These are phyloP conservation scores for Tyria jacobaeae DNA, from an alignment of 2,888 invertebrate species.

Conservation along the genomic window DNA sequence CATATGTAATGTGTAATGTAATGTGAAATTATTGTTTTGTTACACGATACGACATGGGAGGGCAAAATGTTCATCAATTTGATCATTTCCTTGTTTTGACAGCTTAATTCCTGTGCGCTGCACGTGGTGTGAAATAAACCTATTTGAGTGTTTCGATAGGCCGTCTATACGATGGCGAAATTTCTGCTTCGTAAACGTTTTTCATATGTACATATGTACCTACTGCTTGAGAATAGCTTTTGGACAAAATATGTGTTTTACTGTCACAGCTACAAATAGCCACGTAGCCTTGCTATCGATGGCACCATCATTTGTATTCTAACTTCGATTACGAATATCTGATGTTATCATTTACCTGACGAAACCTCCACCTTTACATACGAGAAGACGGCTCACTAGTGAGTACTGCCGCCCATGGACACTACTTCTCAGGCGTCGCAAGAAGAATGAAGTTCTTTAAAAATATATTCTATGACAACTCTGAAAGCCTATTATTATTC, in stretches of 20 bases:
- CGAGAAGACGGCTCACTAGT: too few relatives aligned
- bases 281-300: too few relatives aligned
- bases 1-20: slow-evolving; percentile 21
- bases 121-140: slow-evolving; percentile 6
- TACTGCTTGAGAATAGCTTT: background rate
- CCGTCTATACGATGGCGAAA: background rate
- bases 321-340: too few relatives aligned
- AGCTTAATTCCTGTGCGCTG: slow-evolving; percentile 47
- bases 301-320: too few relatives aligned
- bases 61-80: slow-evolving; percentile 42
- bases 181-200: background rate
- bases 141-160: background rate
- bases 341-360: too few relatives aligned
- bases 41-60: slow-evolving; percentile 21
- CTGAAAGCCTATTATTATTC: background rate
- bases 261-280: background rate
- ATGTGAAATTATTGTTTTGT: slow-evolving; percentile 30
- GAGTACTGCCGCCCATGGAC: too few relatives aligned
- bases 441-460: too few relatives aligned
- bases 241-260: background rate
- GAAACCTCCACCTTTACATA: too few relatives aligned
- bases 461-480: background rate
- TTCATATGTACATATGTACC: too few relatives aligned
- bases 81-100: slow-evolving; percentile 60
- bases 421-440: too few relatives aligned